These are phyloP conservation scores for Polietes domitor DNA, from an alignment of 2,888 invertebrate species.

Conservation along the genomic window DNA sequence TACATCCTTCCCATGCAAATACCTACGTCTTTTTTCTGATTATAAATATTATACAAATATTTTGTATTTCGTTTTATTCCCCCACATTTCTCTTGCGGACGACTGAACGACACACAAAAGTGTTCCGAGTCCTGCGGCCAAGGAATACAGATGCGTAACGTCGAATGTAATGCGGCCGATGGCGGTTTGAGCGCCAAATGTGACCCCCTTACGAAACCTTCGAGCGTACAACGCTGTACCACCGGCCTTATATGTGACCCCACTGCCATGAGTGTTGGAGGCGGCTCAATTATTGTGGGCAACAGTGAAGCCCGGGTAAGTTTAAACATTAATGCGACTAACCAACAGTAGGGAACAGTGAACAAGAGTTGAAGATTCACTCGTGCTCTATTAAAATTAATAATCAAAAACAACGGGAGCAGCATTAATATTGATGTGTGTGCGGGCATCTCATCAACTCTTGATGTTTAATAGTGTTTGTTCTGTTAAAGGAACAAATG, in stretches of 20 bases:
- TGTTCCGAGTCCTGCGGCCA: conserved; percentile 96
- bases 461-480: no score
- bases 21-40: conserved; percentile 20
- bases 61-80: conserved; percentile 19
- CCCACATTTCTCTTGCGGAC: conserved; percentile 28
- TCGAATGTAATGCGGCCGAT: conserved; percentile 88
- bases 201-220: conserved; percentile 86
- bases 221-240: conserved; percentile 87
- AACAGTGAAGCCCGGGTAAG: conserved; percentile 74
- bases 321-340: conserved; percentile 71
- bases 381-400: no score
- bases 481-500: conserved; percentile 12
- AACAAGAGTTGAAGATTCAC: neutral
- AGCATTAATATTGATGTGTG: no score
- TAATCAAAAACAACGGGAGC: no score
- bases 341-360: conserved; percentile 77
- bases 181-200: conserved; percentile 84
- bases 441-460: no score
- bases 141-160: conserved; percentile 90
- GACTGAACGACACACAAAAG: conserved; percentile 80
- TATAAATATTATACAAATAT: no score
- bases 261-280: conserved; percentile 70
- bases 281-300: conserved; percentile 77
- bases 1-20: neutral
- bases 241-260: conserved; percentile 87